A percentile compares a stretch with the other conserved stretches of the same genome.
These are phyloP conservation scores for Colaptes auratus DNA, from an alignment of 2,113 vertebrate species.

Conservation along the genomic window DNA sequence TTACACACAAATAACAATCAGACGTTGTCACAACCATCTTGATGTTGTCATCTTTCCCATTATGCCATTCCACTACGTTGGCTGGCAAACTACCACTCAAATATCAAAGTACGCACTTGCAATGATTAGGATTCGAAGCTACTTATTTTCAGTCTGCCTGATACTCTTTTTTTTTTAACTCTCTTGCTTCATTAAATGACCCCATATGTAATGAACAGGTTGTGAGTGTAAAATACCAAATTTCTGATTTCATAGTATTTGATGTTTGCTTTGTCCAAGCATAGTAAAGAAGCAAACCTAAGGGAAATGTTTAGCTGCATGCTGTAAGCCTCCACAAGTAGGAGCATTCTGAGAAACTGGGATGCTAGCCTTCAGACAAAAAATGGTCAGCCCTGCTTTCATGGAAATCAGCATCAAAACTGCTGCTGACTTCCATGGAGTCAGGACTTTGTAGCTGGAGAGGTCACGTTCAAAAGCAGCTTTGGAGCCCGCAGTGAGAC, in stretches of 20 bases:
- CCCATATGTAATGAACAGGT: background rate
- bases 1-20: conserved; percentile 48
- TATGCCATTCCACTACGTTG: background rate
- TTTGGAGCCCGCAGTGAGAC: background rate
- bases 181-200: background rate
- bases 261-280: background rate
- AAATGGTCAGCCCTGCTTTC: background rate
- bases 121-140: background rate
- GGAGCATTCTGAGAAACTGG: background rate
- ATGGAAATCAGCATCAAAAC: background rate
- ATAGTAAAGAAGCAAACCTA: background rate
- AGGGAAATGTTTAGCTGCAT: background rate
- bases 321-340: background rate
- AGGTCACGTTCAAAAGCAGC: background rate
- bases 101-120: background rate
- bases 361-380: background rate
- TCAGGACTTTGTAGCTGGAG: background rate
- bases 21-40: conserved; percentile 29
- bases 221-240: background rate
- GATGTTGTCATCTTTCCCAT: conserved; percentile 25
- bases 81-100: background rate
- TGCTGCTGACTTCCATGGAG: background rate
- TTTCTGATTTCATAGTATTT: background rate
- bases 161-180: background rate
- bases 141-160: background rate